Percentiles rank a stretch among this genome's conserved stretches.
These are phyloP conservation scores for Trichomalopsis sarcophagae DNA, from an alignment of 1,140 invertebrate genomes.

Conservation along the genomic window DNA sequence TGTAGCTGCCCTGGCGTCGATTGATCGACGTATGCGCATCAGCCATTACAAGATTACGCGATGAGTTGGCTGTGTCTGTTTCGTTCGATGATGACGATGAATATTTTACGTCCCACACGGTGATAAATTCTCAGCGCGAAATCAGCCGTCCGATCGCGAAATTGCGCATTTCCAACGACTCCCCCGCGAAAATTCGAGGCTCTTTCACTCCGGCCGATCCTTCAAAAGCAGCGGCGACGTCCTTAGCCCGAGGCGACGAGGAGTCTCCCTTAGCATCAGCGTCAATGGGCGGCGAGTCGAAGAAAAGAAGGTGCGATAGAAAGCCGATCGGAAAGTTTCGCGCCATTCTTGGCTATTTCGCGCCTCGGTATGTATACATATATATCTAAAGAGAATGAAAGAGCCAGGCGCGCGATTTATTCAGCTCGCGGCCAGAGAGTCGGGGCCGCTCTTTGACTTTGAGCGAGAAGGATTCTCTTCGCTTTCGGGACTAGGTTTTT, in stretches of 20 bases:
- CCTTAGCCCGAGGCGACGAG: background rate
- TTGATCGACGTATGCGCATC: background rate
- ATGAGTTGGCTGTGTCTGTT: background rate
- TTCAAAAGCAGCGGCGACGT: background rate
- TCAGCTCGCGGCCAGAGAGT: background rate
- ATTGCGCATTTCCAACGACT: background rate
- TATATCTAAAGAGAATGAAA: background rate
- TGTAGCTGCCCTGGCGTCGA: background rate
- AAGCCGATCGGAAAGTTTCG: constrained; percentile 17
- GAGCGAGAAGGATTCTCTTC: constrained; percentile 5
- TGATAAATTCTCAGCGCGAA: too few species aligned
- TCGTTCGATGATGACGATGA: too few species aligned
- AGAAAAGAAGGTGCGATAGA: background rate
- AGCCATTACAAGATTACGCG: background rate
- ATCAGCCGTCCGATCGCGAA: too few species aligned
- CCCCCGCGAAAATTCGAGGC: background rate
- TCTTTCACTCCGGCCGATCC: background rate
- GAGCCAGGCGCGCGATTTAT: constrained; percentile 9
- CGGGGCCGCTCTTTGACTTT: background rate
- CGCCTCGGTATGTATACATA: background rate
- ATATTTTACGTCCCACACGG: too few species aligned
- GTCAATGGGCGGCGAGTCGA: background rate
- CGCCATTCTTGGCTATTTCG: background rate
- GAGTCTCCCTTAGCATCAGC: background rate
- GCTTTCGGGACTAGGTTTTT: background rate